phyloP scores from a whole-genome alignment of 2,888 invertebrate species.

The Drosophila falleni region DNA sequence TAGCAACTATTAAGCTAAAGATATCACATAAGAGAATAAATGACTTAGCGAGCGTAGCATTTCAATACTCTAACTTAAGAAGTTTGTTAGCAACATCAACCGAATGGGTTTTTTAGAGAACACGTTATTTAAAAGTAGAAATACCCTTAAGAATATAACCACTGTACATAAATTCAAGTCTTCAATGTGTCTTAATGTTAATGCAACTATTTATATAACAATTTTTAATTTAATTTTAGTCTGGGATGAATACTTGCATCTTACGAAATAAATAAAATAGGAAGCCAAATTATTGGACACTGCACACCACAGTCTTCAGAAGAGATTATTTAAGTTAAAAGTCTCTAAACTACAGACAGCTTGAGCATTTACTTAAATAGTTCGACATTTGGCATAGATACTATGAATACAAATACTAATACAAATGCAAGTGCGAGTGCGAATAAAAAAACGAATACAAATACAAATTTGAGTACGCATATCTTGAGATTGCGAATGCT shows the following conservation, averaged over 20 bases:
- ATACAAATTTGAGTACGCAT: slow-evolving; percentile 37
- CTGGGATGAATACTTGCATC: too few species aligned
- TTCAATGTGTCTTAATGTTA: too few species aligned
- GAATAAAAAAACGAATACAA: slow-evolving; percentile 10
- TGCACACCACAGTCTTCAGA: background rate
- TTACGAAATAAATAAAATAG: background rate
- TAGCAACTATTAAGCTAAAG: slow-evolving; percentile 74
- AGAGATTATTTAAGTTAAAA: background rate
- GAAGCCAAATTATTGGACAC: background rate
- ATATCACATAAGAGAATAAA: slow-evolving; percentile 51
- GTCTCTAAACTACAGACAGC: background rate
- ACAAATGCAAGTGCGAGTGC: background rate
- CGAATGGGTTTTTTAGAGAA: background rate
- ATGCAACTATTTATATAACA: too few species aligned
- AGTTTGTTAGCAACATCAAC: background rate
- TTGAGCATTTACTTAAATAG: slow-evolving; percentile 21
- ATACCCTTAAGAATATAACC: too few species aligned
- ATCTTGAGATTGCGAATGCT: slow-evolving; percentile 47
- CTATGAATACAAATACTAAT: slow-evolving; percentile 2
- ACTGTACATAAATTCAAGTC: too few species aligned
- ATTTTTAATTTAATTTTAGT: too few species aligned
- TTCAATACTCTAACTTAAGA: slow-evolving; percentile 23
- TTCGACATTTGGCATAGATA: slow-evolving; percentile 63
- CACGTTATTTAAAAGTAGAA: background rate
- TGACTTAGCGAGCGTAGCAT: slow-evolving; percentile 15